A percentile compares a stretch with the other conserved stretches of the same genome.
Evolutionary conservation across 2,797 vertebrate genomes (phyloP).

Genomic region (Cygnus olor): DNA sequence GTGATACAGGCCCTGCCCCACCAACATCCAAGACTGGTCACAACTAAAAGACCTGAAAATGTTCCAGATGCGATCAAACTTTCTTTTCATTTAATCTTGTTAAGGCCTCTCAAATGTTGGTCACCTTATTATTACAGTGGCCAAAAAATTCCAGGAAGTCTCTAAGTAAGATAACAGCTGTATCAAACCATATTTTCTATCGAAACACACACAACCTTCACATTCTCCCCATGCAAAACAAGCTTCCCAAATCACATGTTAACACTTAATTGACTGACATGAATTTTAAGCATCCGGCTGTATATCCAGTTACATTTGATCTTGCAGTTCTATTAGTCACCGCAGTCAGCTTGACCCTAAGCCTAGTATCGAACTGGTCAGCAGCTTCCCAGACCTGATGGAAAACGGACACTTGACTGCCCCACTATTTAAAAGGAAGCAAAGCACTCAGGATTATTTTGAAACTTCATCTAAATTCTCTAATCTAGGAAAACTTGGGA

Average conservation of each 20-base stretch:
- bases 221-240: neutral
- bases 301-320: neutral
- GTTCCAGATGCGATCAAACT: neutral
- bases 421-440: neutral
- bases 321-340: neutral
- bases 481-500: neutral
- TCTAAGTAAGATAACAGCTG: neutral
- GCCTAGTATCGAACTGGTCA: neutral
- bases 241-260: neutral
- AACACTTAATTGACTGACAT: neutral
- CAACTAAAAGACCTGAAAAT: neutral
- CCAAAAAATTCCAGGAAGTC: neutral
- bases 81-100: neutral
- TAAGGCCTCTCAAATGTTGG: neutral
- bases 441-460: neutral
- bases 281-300: neutral
- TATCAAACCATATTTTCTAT: neutral
- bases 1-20: neutral
- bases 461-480: neutral
- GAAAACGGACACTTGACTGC: neutral
- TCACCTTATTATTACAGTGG: neutral
- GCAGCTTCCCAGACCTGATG: neutral
- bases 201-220: neutral
- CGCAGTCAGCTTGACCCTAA: neutral
- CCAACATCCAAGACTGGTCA: neutral